Percentiles rank a stretch among this genome's conserved stretches.
Evolutionary conservation across 2,888 invertebrate species (phyloP).

Genomic region (Pheosia gnoma): DNA sequence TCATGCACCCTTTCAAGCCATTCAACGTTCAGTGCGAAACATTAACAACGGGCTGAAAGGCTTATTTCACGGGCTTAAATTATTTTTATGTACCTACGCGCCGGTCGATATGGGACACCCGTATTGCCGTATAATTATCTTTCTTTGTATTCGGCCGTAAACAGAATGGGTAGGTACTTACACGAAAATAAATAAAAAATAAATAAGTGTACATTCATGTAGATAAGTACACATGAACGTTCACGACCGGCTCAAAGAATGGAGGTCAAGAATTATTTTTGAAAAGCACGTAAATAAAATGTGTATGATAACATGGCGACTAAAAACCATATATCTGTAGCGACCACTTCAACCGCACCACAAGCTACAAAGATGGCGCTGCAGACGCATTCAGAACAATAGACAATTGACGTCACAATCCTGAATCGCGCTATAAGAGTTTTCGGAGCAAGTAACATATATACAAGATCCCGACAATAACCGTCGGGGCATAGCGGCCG

Average conservation of each 20-base stretch:
- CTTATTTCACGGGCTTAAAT: not conserved
- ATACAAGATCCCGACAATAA: too few species aligned
- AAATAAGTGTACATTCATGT: too few species aligned
- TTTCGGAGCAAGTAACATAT: too few species aligned
- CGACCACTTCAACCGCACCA: too few species aligned
- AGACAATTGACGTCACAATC: too few species aligned
- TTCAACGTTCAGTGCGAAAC: conserved; percentile 19
- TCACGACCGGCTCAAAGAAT: conserved; percentile 24
- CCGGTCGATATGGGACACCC: conserved; percentile 11
- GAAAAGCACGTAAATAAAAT: conserved; percentile 14
- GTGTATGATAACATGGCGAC: conserved; percentile 20
- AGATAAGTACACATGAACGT: conserved; percentile 7
- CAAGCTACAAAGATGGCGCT: too few species aligned
- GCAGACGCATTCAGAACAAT: too few species aligned
- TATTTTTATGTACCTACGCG: conserved; percentile 5
- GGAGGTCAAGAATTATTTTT: conserved; percentile 29
- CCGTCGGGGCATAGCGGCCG: too few species aligned
- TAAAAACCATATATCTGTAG: too few species aligned
- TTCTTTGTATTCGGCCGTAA: conserved; percentile 23
- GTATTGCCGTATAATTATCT: conserved; percentile 28
- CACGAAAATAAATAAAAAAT: conserved; percentile 33
- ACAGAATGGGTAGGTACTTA: conserved; percentile 11
- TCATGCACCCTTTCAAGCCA: conserved; percentile 33
- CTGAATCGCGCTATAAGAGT: too few species aligned
- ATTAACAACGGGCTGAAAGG: not conserved